Conservation (phyloP, 2,888 invertebrate species). For the Troilus luridus region DNA sequence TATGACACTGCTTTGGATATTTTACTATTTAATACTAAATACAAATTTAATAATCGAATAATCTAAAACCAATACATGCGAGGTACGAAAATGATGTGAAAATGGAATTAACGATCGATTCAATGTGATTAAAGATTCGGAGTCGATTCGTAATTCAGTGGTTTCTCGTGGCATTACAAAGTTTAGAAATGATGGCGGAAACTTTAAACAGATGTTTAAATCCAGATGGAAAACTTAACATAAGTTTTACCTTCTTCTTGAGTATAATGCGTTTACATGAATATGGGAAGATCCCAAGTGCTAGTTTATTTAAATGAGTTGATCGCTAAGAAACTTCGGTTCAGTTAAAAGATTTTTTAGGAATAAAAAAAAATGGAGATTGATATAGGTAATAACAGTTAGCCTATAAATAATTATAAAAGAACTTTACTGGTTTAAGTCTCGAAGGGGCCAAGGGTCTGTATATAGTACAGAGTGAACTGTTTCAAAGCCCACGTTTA, state of each 20-base stretch:
- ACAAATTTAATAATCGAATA: too few relatives aligned
- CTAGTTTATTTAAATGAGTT: neutral
- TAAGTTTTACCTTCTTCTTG: neutral
- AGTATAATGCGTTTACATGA: neutral
- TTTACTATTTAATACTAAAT: too few relatives aligned
- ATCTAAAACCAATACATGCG: too few relatives aligned
- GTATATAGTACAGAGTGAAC: too few relatives aligned
- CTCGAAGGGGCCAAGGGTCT: too few relatives aligned
- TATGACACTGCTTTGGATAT: too few relatives aligned
- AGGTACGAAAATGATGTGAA: too few relatives aligned
- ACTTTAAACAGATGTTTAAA: slow-evolving; percentile 1
- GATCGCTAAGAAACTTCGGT: neutral
- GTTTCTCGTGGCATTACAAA: neutral
- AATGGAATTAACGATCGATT: neutral
- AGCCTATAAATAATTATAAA: too few relatives aligned
- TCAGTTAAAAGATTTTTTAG: neutral
- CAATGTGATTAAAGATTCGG: neutral
- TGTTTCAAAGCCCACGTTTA: too few relatives aligned
- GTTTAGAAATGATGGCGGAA: neutral
- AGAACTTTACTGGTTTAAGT: too few relatives aligned
- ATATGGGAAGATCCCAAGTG: neutral
- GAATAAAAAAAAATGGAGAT: neutral
- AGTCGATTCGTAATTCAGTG: neutral
- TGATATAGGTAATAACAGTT: too few relatives aligned
- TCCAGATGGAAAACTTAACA: neutral